These are phyloP conservation scores for Macrocentrus cingulum DNA, from an alignment of 1,140 invertebrate species.

Conservation along the genomic window DNA sequence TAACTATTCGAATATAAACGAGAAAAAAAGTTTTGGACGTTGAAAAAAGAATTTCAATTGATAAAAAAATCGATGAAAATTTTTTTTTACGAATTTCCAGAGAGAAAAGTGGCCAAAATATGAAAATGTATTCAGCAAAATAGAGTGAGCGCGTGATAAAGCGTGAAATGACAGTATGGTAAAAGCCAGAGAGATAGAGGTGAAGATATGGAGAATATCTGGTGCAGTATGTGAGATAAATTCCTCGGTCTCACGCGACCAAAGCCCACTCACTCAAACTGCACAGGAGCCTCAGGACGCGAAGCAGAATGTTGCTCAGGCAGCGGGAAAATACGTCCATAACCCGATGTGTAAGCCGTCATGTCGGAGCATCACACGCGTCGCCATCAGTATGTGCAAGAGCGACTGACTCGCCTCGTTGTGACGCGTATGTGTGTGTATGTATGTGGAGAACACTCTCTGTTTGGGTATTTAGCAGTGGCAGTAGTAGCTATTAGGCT, in stretches of 20 bases:
- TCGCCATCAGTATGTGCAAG: constrained; percentile 13
- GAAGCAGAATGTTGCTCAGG: constrained; percentile 40
- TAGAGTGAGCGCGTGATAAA: constrained; percentile 10
- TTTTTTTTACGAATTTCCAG: too few species aligned
- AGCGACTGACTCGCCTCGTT: constrained; percentile 11
- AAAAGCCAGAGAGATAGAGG: constrained; percentile 8
- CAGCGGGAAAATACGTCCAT: constrained; percentile 31
- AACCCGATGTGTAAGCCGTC: constrained; percentile 30
- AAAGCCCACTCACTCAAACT: constrained; percentile 44
- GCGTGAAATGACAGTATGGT: constrained; percentile 1
- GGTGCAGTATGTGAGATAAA: constrained; percentile 14
- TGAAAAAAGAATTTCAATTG: too few species aligned
- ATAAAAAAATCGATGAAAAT: too few species aligned
- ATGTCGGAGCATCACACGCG: constrained; percentile 34
- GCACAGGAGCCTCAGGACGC: constrained; percentile 38
- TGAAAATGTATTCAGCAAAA: too few species aligned
- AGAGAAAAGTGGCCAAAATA: too few species aligned
- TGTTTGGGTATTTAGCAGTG: too few species aligned
- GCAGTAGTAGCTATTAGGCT: constrained; percentile 11
- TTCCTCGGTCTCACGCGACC: constrained; percentile 1
- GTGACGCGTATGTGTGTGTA: background rate
- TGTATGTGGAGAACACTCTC: too few species aligned
- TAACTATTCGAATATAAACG: too few species aligned
- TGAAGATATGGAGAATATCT: constrained; percentile 12
- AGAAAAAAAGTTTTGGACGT: too few species aligned